phyloP scores from a whole-genome alignment of 2,113 vertebrate genomes.

The Cephalopterus ornatus region DNA sequence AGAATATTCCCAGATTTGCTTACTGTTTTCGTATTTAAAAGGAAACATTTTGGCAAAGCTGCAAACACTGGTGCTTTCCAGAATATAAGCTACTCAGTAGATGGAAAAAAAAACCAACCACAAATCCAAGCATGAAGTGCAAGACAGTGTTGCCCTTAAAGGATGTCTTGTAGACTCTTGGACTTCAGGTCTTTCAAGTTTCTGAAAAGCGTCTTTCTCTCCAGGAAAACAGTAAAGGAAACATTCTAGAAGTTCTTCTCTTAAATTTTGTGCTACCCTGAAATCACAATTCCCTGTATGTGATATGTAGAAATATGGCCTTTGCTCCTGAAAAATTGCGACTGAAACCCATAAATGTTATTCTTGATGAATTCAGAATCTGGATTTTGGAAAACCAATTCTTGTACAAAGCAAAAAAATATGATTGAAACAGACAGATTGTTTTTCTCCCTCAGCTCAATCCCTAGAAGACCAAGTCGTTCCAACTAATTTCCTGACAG shows the following conservation, averaged over 20 bases:
- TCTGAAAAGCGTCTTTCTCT: background rate
- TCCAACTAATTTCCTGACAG: background rate
- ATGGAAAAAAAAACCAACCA: accelerated
- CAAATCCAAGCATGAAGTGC: background rate
- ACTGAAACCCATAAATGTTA: background rate
- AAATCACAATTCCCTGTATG: background rate
- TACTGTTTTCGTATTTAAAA: background rate
- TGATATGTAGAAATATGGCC: background rate
- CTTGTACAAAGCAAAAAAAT: background rate
- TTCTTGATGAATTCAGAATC: background rate
- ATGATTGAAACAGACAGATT: background rate
- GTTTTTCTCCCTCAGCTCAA: background rate
- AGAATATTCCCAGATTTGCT: background rate
- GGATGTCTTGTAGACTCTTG: accelerated
- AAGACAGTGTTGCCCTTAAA: background rate
- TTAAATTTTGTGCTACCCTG: background rate
- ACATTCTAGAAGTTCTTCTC: background rate
- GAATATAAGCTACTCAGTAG: background rate
- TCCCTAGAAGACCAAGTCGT: background rate
- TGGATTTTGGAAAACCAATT: background rate
- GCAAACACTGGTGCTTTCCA: background rate
- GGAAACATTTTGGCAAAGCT: background rate
- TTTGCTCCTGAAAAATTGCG: background rate
- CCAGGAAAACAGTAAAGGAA: background rate
- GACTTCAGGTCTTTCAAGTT: background rate